These are phyloP conservation scores for Neogale vison DNA, from an alignment of 2,113 vertebrate genomes.

Conservation along the genomic window DNA sequence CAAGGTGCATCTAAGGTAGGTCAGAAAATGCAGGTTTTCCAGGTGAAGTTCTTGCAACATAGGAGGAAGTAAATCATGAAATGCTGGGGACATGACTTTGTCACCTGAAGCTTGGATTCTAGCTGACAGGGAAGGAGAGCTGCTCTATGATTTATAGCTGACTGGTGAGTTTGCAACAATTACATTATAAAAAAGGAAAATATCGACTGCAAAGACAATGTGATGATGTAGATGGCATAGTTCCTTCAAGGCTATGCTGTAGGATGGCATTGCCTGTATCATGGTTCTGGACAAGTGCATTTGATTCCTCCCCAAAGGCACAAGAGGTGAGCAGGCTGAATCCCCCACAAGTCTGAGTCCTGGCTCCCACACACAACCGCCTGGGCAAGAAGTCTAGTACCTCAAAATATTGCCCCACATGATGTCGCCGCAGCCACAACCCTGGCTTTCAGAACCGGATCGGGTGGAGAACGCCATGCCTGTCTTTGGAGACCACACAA, in stretches of 20 bases:
- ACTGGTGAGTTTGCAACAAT: background rate
- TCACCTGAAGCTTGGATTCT: background rate
- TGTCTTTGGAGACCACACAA: no score
- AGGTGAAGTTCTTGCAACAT: background rate
- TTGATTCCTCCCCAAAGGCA: background rate
- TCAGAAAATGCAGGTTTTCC: background rate
- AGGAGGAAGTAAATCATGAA: background rate
- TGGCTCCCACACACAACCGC: no score
- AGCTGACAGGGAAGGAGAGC: background rate
- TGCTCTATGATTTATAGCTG: background rate
- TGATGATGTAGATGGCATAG: background rate
- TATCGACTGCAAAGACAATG: background rate
- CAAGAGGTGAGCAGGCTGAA: no score
- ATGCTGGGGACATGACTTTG: background rate
- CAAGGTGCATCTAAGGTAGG: no score
- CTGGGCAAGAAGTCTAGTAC: background rate
- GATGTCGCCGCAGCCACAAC: accelerated
- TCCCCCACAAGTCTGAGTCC: background rate
- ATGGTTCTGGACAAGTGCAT: background rate
- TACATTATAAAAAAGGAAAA: background rate
- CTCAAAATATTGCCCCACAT: background rate
- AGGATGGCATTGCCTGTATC: background rate
- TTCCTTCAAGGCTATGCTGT: background rate
- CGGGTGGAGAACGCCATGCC: background rate
- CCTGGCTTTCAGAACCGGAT: no score